Conservation (phyloP, 2,113 vertebrate genomes). For the Onychostoma macrolepis region DNA sequence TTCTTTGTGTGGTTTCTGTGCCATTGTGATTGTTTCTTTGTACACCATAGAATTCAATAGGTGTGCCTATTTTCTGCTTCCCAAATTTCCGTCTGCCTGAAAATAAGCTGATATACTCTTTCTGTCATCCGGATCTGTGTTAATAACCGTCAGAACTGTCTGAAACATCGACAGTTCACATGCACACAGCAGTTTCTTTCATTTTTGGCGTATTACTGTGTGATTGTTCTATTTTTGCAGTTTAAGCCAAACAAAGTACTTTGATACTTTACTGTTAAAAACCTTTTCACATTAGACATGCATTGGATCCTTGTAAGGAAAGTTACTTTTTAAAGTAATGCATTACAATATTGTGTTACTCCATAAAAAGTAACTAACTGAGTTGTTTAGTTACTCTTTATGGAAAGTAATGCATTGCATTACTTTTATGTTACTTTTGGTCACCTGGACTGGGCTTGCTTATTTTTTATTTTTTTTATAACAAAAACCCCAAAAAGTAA, state of each 20-base stretch:
- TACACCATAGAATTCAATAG: not conserved
- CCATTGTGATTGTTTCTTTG: slow-evolving; percentile 15
- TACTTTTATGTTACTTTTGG: too few species aligned
- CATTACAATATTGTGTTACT: too few species aligned
- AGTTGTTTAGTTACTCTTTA: not conserved
- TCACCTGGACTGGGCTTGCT: too few species aligned
- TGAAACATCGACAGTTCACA: not conserved
- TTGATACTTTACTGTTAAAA: not conserved
- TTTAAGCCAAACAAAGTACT: not conserved
- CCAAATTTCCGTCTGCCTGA: not conserved
- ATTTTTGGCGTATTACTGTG: not conserved
- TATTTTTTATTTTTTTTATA: too few species aligned
- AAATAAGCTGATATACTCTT: slow-evolving; percentile 14
- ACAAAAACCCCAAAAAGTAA: too few species aligned
- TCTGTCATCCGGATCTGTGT: slow-evolving; percentile 16
- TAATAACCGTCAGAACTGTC: not conserved
- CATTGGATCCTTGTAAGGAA: not conserved
- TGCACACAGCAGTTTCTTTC: not conserved
- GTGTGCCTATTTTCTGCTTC: not conserved
- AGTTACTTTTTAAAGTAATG: too few species aligned
- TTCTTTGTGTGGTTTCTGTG: slow-evolving; percentile 27
- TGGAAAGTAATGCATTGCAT: not conserved
- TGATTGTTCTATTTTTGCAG: not conserved
- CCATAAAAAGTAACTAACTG: not conserved
- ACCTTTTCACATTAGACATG: not conserved